A percentile compares a stretch with the other conserved stretches of the same genome.
phyloP scores from a whole-genome alignment of 1,140 invertebrate species.

The Bombus superbus region DNA sequence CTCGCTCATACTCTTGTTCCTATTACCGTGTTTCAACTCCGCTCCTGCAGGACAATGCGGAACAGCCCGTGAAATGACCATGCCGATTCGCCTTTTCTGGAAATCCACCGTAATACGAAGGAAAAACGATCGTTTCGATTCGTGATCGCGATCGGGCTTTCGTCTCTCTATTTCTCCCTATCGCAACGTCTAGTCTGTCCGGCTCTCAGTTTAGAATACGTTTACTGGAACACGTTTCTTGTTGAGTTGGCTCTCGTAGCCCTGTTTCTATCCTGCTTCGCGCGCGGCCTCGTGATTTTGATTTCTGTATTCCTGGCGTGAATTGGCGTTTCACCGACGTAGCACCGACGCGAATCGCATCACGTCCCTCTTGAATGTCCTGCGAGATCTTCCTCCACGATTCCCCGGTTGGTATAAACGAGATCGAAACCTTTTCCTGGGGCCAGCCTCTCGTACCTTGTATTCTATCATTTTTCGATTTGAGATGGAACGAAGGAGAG shows the following conservation, averaged over 20 bases:
- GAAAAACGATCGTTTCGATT: slow-evolving; percentile 29
- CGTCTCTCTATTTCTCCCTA: not conserved
- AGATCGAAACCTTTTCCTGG: slow-evolving; percentile 4
- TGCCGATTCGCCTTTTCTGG: slow-evolving; percentile 50
- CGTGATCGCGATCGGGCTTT: not conserved
- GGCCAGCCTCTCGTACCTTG: not conserved
- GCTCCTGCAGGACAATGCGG: slow-evolving; percentile 48
- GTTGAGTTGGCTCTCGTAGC: no score
- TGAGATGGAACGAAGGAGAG: no score
- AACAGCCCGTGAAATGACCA: slow-evolving; percentile 75
- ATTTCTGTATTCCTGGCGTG: slow-evolving; percentile 43
- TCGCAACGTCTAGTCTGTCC: no score
- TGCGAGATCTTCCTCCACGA: slow-evolving; percentile 20
- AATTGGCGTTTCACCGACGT: slow-evolving; percentile 20
- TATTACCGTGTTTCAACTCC: slow-evolving; percentile 21
- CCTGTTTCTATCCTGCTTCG: not conserved
- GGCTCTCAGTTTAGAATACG: not conserved
- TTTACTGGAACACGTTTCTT: no score
- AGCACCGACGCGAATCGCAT: slow-evolving; percentile 20
- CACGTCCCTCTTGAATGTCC: slow-evolving; percentile 35
- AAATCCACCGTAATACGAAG: slow-evolving; percentile 32
- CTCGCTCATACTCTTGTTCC: not conserved
- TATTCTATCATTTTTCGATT: slow-evolving; percentile 27
- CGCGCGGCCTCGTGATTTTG: slow-evolving; percentile 1
- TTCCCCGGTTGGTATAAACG: not conserved